Conservation (phyloP, 2,888 invertebrate genomes). For the Endotricha flammealis region DNA sequence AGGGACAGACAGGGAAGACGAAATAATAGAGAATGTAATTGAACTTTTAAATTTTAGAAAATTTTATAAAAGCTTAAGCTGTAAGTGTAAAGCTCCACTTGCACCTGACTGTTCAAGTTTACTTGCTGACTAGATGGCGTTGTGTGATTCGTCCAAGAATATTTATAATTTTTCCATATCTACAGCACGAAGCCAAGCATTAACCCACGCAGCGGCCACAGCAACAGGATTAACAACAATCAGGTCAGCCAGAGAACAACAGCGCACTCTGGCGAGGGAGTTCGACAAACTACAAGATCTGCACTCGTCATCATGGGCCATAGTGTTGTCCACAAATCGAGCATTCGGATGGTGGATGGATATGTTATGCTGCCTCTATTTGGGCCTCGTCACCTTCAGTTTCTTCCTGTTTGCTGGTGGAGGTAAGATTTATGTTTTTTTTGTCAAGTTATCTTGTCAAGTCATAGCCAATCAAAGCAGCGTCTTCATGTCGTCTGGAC, state of each 20-base stretch:
- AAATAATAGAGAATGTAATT: no score
- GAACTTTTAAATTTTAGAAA: no score
- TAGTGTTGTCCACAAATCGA: constrained; percentile 50
- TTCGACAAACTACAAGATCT: constrained; percentile 81
- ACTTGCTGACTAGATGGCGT: no score
- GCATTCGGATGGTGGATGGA: constrained; percentile 80
- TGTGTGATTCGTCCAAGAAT: no score
- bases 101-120: no score
- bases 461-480: no score
- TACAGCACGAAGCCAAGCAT: constrained; percentile 89
- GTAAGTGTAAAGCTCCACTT: no score
- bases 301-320: constrained; percentile 37
- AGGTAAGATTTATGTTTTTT: constrained; percentile 31
- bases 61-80: no score
- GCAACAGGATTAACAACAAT: constrained; percentile 90
- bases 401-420: constrained; percentile 76
- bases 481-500: no score
- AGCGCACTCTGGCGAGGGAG: constrained; percentile 81
- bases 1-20: no score
- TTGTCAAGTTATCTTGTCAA: no score
- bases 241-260: constrained; percentile 83
- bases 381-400: constrained; percentile 80
- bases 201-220: constrained; percentile 88
- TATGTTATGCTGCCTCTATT: constrained; percentile 75
- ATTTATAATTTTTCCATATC: no score